Evolutionary conservation across 1,140 invertebrate species (phyloP).

Genomic region (Polypedilum vanderplanki): DNA sequence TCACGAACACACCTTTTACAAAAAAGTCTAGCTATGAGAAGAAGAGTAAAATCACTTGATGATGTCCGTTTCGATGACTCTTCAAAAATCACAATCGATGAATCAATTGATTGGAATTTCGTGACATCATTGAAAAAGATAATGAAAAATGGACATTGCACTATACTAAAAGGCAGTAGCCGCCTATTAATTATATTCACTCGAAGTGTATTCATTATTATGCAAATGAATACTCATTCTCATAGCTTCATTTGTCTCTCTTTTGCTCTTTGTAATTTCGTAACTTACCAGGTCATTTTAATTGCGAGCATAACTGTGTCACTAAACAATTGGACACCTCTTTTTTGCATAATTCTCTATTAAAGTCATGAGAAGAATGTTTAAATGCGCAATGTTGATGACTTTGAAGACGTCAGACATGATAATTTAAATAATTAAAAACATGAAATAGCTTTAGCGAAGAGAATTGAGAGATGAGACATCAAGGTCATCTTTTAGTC

Average conservation of each 20-base stretch:
- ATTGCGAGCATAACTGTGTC: neutral
- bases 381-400: neutral
- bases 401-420: neutral
- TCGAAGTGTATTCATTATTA: neutral
- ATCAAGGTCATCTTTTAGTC: conserved; percentile 7
- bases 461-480: neutral
- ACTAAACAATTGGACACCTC: neutral
- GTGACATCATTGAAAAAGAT: neutral
- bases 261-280: neutral
- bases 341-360: too few species aligned
- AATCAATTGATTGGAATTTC: conserved; percentile 27
- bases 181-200: neutral
- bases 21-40: too few species aligned
- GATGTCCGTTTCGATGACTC: too few species aligned
- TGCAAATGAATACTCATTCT: neutral
- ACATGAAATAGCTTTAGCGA: neutral
- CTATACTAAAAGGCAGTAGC: too few species aligned
- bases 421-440: conserved; percentile 20
- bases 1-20: too few species aligned
- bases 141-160: too few species aligned
- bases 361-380: too few species aligned
- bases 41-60: too few species aligned
- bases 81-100: conserved; percentile 12
- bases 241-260: neutral
- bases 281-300: neutral